Base-by-base conservation (phyloP, 2,888 invertebrate genomes). In the Amphipoea oculea region DNA sequence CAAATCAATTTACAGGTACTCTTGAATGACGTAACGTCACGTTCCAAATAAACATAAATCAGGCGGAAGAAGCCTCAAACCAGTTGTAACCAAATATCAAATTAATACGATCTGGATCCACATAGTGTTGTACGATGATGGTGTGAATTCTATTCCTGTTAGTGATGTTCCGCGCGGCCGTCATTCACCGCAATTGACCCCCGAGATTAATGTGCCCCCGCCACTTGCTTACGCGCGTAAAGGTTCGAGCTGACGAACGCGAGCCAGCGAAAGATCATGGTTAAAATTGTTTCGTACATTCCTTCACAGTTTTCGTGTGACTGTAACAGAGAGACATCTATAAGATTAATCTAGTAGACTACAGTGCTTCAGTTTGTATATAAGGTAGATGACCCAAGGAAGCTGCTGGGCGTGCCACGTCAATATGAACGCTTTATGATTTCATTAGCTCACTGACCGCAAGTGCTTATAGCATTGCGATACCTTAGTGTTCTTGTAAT, bases 121-220 rank as follows among this genome's bases (percentile, higher is more conserved):
- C 69, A 51, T 65, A 76, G 69, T 82, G 65, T n/a, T 69, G 69
- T n/a, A 42, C 67, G 65, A 54, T 63, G 65, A 23, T 76, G 54
- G 73, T 77, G 79, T 73, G 72, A 73, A 78, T 86, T 85, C 85
- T 85, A 86, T 85, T 85, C 80, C 67, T 80, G 84, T 65, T 80
- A 86, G 86, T 85, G 86, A 86, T 86, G 86, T 65, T 5, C 73
- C 76, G 63, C 67, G 73, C 57, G 42, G 76, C 66, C 77, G 79
- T 66, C 85, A 42, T 69, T 76, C 84, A 66, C 78, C n/a, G 51
- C 81, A 86, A 86, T 87, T 86, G 87, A 86, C 85, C 87, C 76
- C 48, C 65, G 68, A 60, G 81, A 86, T 86, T 68, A 86, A 84
- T 87, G 85, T 87, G 81, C 67, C 85, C 87, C 86, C 83, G 79